Evolutionary conservation across 1,140 invertebrate genomes (phyloP).

Genomic region (Drosophila bocki): DNA sequence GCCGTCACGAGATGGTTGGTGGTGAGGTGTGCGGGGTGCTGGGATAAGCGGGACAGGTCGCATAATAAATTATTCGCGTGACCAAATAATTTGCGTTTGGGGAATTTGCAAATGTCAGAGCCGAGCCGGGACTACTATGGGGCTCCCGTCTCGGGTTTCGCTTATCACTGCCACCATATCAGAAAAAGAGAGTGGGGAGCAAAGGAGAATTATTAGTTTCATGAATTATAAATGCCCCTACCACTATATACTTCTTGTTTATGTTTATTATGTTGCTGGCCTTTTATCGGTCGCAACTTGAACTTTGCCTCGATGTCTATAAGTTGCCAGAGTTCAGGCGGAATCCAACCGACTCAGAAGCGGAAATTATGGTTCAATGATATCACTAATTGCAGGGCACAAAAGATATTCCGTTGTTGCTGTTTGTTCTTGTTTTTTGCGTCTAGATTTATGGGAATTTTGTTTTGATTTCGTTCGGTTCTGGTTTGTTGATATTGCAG

Average conservation of each 20-base stretch:
- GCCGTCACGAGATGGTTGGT: constrained; percentile 67
- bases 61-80: constrained; percentile 83
- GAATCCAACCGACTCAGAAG: constrained; percentile 15
- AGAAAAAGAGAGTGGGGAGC: neutral
- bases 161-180: constrained; percentile 35
- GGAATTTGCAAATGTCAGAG: constrained; percentile 57
- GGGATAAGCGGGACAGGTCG: constrained; percentile 56
- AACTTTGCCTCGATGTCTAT: constrained; percentile 14
- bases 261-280: constrained; percentile 1
- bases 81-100: constrained; percentile 79
- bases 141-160: constrained; percentile 18
- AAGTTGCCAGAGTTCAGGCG: constrained; percentile 39
- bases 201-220: constrained; percentile 62
- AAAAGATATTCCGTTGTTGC: constrained; percentile 23
- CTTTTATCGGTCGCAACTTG: constrained; percentile 21
- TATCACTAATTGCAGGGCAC: constrained; percentile 59
- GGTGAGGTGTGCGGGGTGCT: neutral
- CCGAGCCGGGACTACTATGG: constrained; percentile 6
- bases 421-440: constrained; percentile 8
- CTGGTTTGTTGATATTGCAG: constrained; percentile 15
- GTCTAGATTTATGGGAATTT: constrained; percentile 50
- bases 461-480: constrained; percentile 30
- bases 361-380: constrained; percentile 37
- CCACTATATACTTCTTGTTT: constrained; percentile 22
- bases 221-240: constrained; percentile 52